Conservation (phyloP, 1,140 invertebrate species). For the Achatina immaculata region DNA sequence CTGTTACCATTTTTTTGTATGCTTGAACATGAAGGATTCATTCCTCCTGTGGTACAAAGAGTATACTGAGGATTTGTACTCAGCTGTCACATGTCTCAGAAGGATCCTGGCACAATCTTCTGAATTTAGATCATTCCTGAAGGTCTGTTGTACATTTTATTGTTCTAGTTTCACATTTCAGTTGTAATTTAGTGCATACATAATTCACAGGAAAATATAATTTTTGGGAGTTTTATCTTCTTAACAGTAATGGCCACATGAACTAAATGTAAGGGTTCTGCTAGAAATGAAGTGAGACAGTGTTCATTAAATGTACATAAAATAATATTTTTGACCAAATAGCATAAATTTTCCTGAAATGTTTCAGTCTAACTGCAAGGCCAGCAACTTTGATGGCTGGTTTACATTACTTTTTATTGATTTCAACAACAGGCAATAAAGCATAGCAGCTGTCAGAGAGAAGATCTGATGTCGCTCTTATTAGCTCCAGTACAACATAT, state of each 20-base stretch:
- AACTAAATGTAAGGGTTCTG: too few relatives aligned
- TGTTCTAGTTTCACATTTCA: neutral
- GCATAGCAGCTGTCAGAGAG: constrained; percentile 23
- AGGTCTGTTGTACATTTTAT: constrained; percentile 14
- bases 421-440: constrained; percentile 29
- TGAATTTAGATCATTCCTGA: constrained; percentile 24
- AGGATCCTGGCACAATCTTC: constrained; percentile 14
- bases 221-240: too few relatives aligned
- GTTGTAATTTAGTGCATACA: too few relatives aligned
- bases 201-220: too few relatives aligned
- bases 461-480: constrained; percentile 21
- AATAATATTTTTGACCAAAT: too few relatives aligned
- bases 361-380: too few relatives aligned
- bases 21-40: constrained; percentile 17
- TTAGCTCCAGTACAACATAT: constrained; percentile 26
- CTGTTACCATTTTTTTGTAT: neutral
- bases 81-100: constrained; percentile 26
- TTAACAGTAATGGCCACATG: too few relatives aligned
- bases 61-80: constrained; percentile 24
- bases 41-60: constrained; percentile 20
- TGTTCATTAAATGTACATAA: too few relatives aligned
- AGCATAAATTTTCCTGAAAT: too few relatives aligned
- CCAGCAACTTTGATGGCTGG: too few relatives aligned
- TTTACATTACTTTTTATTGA: too few relatives aligned
- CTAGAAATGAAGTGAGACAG: too few relatives aligned